These are phyloP conservation scores for Micropterix aruncella DNA, from an alignment of 2,888 invertebrate genomes.

Conservation along the genomic window DNA sequence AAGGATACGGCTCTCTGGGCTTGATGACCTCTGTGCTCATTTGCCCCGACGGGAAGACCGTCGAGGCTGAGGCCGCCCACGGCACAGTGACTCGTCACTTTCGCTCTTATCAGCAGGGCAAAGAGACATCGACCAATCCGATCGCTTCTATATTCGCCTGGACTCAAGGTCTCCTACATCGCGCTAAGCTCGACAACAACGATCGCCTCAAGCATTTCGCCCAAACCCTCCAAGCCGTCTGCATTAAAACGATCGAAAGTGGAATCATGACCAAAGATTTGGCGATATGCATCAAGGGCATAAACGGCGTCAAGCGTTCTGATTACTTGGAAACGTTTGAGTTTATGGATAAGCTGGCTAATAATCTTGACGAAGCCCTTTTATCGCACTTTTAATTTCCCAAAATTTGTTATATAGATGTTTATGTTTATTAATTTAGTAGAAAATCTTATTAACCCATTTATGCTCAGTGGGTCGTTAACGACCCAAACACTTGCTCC, in stretches of 20 bases:
- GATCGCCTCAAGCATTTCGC: slow-evolving; percentile 61
- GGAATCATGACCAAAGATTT: slow-evolving; percentile 98
- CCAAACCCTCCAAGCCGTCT: slow-evolving; percentile 76
- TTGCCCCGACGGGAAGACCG: slow-evolving; percentile 95
- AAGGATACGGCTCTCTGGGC: slow-evolving; percentile 91
- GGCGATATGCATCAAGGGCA: slow-evolving; percentile 94
- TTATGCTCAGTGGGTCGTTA: too few species aligned
- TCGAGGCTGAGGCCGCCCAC: slow-evolving; percentile 97
- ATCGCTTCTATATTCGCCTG: slow-evolving; percentile 99
- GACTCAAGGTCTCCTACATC: slow-evolving; percentile 86
- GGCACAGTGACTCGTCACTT: slow-evolving; percentile 93
- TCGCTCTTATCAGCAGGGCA: slow-evolving; percentile 80
- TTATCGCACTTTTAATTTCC: too few species aligned
- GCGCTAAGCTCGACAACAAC: slow-evolving; percentile 89
- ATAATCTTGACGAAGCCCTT: slow-evolving; percentile 62
- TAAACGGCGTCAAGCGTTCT: slow-evolving; percentile 56
- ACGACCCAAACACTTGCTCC: too few species aligned
- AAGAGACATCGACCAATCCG: slow-evolving; percentile 97
- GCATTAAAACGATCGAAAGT: slow-evolving; percentile 87
- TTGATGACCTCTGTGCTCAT: slow-evolving; percentile 96
- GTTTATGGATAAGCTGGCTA: slow-evolving; percentile 89
- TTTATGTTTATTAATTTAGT: too few species aligned
- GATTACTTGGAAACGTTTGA: slow-evolving; percentile 97
- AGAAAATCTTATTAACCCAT: too few species aligned
- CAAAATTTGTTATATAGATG: too few species aligned